Evolutionary conservation across 2,797 vertebrate species (phyloP).

Genomic region (Clarias platycephalus): DNA sequence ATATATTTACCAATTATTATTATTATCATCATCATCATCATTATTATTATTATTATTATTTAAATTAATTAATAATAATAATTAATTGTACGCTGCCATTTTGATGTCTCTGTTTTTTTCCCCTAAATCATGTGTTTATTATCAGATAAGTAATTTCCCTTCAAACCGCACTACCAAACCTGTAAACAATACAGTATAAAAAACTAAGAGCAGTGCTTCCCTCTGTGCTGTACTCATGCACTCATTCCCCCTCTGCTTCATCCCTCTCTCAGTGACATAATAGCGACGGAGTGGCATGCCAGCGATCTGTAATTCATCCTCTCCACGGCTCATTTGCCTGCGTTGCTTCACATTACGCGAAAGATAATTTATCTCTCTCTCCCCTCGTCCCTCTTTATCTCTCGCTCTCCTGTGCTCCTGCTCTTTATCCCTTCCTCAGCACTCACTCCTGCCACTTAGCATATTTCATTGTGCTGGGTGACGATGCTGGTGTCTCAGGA

Average conservation of each 20-base stretch:
- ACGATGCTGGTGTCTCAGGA: conserved; percentile 72
- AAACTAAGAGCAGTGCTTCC: conserved; percentile 43
- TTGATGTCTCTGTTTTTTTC: background rate
- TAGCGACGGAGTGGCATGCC: conserved; percentile 70
- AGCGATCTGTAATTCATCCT: conserved; percentile 80
- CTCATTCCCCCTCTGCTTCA: conserved; percentile 32
- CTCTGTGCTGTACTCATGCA: conserved; percentile 27
- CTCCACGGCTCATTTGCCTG: conserved; percentile 83
- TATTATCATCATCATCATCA: too few species aligned
- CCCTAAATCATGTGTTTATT: background rate
- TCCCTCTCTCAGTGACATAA: conserved; percentile 73
- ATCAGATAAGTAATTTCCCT: conserved; percentile 37
- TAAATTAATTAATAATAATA: background rate
- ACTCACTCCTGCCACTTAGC: conserved; percentile 78
- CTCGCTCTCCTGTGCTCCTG: conserved; percentile 8
- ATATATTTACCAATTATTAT: too few species aligned
- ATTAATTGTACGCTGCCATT: background rate
- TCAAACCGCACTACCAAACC: conserved; percentile 31
- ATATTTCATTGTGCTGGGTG: conserved; percentile 80
- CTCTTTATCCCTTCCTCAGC: conserved; percentile 40
- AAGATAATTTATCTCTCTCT: conserved; percentile 79
- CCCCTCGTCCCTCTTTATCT: conserved; percentile 36
- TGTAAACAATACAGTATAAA: conserved; percentile 30
- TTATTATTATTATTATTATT: background rate
- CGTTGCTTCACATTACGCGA: conserved; percentile 78